A percentile compares a stretch with the other conserved stretches of the same genome.
Conservation (phyloP, 2,797 vertebrate species). For the Sebastolobus altivelis region DNA sequence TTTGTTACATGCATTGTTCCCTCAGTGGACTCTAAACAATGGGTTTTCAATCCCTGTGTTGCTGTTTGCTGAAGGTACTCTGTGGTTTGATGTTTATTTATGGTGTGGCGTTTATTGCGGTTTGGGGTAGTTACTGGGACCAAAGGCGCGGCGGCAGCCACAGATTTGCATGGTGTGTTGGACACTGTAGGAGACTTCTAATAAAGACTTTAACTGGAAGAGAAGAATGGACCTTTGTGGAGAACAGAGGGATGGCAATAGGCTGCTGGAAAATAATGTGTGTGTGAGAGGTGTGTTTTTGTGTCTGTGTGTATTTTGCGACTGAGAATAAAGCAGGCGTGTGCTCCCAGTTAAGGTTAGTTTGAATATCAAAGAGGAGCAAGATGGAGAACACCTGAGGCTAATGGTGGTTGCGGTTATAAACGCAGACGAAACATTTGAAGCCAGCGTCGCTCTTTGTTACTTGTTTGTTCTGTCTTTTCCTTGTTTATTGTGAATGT, state of each 20-base stretch:
- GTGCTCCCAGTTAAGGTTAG: conserved; percentile 60
- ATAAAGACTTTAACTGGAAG: conserved; percentile 70
- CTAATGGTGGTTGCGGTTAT: conserved; percentile 40
- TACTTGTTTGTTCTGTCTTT: conserved; percentile 25
- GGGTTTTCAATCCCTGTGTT: not conserved
- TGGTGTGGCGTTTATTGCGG: conserved; percentile 57
- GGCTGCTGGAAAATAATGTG: conserved; percentile 41
- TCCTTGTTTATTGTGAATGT: conserved; percentile 6
- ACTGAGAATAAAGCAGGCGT: conserved; percentile 55
- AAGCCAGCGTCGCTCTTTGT: conserved; percentile 37
- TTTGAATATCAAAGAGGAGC: conserved; percentile 77
- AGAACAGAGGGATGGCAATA: conserved; percentile 61
- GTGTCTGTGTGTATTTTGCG: conserved; percentile 37
- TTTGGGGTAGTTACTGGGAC: conserved; percentile 61
- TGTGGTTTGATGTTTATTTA: conserved; percentile 68
- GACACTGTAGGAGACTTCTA: conserved; percentile 69
- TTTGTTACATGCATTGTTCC: not conserved
- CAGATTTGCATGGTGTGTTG: conserved; percentile 71
- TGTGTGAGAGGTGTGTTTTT: conserved; percentile 26
- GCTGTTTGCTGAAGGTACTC: conserved; percentile 35
- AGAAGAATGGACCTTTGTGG: conserved; percentile 66
- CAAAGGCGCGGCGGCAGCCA: conserved; percentile 71
- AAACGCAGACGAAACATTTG: conserved; percentile 18
- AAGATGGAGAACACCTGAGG: conserved; percentile 70
- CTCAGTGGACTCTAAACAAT: conserved; percentile 4